phyloP scores from a whole-genome alignment of 2,113 vertebrate species.

The Saccopteryx leptura region DNA sequence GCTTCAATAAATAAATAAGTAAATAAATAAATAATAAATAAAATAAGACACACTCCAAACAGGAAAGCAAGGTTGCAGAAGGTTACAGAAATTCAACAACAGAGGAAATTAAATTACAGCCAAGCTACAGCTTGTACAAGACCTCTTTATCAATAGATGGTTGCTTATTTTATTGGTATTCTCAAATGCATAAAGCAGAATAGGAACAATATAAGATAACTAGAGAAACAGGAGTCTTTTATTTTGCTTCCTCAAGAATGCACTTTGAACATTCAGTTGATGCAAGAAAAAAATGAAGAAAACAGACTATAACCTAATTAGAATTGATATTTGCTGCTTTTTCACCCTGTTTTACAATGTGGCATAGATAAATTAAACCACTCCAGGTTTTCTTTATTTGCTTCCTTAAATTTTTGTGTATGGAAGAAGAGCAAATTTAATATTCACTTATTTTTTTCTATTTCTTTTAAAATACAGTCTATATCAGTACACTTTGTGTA shows the following conservation, averaged over 20 bases:
- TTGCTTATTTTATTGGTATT: conserved; percentile 63
- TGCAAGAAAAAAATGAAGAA: not conserved
- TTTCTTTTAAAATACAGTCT: not conserved
- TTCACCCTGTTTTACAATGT: not conserved
- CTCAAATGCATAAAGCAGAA: conserved; percentile 30
- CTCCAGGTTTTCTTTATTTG: not conserved
- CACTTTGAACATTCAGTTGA: not conserved
- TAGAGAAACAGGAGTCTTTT: not conserved
- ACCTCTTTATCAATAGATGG: conserved; percentile 25
- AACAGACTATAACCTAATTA: not conserved
- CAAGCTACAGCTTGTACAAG: not conserved
- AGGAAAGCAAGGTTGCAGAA: conserved; percentile 62
- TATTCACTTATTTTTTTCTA: not conserved
- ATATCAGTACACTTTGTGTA: not conserved
- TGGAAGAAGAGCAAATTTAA: not conserved
- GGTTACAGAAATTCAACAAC: conserved; percentile 64
- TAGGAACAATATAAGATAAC: not conserved
- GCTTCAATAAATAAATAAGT: conserved; percentile 18
- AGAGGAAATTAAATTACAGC: conserved; percentile 72
- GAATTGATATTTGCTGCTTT: not conserved
- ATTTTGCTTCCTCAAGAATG: not conserved
- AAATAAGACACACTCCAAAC: conserved; percentile 22
- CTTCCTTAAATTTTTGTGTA: not conserved
- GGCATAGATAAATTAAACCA: not conserved
- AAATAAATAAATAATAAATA: not conserved